Percentiles rank a stretch among this genome's conserved stretches.
Evolutionary conservation across 2,797 vertebrate genomes (phyloP).

Genomic region (Microhierax caerulescens): DNA sequence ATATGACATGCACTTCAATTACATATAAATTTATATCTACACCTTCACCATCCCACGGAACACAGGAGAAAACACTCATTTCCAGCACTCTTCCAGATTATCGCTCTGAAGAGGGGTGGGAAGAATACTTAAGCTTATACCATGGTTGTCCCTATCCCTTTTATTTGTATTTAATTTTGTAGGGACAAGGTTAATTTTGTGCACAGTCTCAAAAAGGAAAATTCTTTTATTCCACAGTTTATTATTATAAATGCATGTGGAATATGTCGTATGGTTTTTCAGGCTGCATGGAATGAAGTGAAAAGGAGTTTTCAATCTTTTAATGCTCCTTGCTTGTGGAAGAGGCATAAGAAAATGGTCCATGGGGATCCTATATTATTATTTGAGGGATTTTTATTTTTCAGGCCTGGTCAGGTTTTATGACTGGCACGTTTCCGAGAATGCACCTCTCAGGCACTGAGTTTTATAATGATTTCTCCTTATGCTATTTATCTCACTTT

Average conservation of each 20-base stretch:
- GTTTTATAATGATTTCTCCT: conserved; percentile 67
- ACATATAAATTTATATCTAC: not conserved
- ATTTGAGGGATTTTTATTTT: conserved; percentile 61
- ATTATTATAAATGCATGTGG: conserved; percentile 3
- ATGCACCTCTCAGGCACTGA: not conserved
- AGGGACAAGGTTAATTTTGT: conserved; percentile 16
- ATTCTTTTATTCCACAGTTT: not conserved
- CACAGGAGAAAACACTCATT: not conserved
- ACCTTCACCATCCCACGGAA: not conserved
- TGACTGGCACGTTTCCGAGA: conserved; percentile 21
- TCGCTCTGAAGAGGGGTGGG: not conserved
- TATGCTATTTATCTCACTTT: conserved; percentile 65
- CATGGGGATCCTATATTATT: conserved; percentile 49
- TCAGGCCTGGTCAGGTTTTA: conserved; percentile 56
- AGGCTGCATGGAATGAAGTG: conserved; percentile 33
- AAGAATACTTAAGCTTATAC: not conserved
- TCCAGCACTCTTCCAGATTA: not conserved
- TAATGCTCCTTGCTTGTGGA: conserved; percentile 38
- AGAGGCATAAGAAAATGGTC: conserved; percentile 59
- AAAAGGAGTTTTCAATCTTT: conserved; percentile 56
- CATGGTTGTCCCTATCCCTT: not conserved
- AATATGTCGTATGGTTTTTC: conserved; percentile 24
- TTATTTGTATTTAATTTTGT: conserved; percentile 34
- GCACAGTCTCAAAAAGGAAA: conserved; percentile 7
- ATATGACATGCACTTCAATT: not conserved